Evolutionary conservation across 1,140 invertebrate species (phyloP), one percentile per base, ranked within the genome.

Genomic region (Drosophila persimilis): DNA sequence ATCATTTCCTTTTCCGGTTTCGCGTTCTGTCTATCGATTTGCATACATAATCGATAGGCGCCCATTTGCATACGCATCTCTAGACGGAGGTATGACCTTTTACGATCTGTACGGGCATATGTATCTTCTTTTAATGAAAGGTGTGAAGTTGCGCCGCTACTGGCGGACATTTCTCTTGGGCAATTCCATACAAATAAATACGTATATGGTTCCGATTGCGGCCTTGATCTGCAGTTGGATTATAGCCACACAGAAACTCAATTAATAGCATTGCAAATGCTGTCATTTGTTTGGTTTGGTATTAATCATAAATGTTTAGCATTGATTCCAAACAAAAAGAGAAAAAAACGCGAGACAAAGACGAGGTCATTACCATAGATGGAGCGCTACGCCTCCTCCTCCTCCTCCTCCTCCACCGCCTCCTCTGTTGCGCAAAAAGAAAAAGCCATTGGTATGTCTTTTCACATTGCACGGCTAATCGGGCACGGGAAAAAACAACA

Each of bases 1-100:
- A 81, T 81, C 80, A 85, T 85, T 85, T 85, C 80, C 83, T 86
- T 85, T 85, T 85, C 80, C 80, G 81, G 81, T 86, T 84, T 46
- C 13, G 11, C 52, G 52, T 48, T 76, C 55, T 46, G 17, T 44
- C 20, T 57, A 67, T 64, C 63, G 64, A 81, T 81, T 81, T 83
- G 78, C 79, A 81, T 81, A 77, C 52, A 26, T 73, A 77, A 81
- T 69, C 79, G 45, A 74, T 55, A 48, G 35, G 47, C 15, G 2
- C 11, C 20, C 20, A 84, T 84, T 84, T 79, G 80, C 80, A 84
- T 84, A 80, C 47, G 55, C 47, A 47, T 56, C 50, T 61, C 44
- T 71, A 56, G 73, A 57, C 59, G 41, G 70, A 53, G 15, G 59
- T n/a, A 47, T 83, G 79, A 81, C 80, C 79, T 81, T 84, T 81